Evolutionary conservation across 2,888 invertebrate species (phyloP).

Genomic region (Malacosoma neustria): DNA sequence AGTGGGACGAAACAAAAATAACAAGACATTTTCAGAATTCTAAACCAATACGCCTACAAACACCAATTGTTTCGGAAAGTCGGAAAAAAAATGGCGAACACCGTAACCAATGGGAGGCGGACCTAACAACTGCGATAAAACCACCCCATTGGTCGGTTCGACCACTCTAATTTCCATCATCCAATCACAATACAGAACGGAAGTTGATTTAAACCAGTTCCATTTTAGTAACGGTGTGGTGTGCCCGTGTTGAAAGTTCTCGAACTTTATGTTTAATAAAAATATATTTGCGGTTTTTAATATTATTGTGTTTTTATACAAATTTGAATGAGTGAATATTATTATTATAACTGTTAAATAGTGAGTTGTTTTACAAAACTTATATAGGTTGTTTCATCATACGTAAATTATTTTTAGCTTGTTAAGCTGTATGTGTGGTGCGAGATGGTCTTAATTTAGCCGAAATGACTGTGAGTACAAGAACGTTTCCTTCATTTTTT

Average conservation of each 20-base stretch:
- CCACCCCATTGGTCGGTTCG: conserved; percentile 38
- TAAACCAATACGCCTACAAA: conserved; percentile 53
- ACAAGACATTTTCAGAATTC: conserved; percentile 35
- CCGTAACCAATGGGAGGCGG: conserved; percentile 62
- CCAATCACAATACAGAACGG: conserved; percentile 51
- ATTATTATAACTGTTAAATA: conserved; percentile 14
- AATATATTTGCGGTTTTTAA: not conserved
- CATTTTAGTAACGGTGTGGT: conserved; percentile 47
- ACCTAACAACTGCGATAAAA: conserved; percentile 28
- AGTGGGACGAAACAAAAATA: conserved; percentile 42
- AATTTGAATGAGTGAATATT: conserved; percentile 5
- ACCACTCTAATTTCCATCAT: conserved; percentile 28
- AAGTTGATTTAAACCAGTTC: conserved; percentile 65
- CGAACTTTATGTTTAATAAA: not conserved
- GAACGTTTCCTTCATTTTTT: conserved; percentile 55
- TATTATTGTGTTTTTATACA: no score
- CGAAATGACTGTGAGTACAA: conserved; percentile 59
- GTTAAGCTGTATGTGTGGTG: conserved; percentile 62
- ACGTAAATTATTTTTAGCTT: conserved; percentile 66
- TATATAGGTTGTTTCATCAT: conserved; percentile 63
- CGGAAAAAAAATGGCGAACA: conserved; percentile 66
- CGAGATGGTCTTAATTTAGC: conserved; percentile 69
- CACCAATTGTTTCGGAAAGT: conserved; percentile 52
- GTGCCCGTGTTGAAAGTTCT: conserved; percentile 37
- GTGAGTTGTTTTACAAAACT: conserved; percentile 16